phyloP scores from a whole-genome alignment of 2,797 vertebrate species.

The Prionace glauca region DNA sequence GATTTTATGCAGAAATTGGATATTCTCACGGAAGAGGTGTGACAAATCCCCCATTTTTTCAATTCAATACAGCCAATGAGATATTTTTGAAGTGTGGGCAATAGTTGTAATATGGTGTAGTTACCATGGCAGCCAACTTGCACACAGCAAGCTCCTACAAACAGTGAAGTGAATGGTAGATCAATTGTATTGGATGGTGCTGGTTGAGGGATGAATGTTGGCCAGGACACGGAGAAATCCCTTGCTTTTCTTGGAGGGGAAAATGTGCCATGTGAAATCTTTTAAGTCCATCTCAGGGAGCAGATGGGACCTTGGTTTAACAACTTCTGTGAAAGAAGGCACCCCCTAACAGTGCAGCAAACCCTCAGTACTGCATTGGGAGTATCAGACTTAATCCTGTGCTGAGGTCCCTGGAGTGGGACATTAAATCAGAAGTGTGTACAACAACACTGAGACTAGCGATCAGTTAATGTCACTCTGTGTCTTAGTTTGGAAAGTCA shows the following conservation, averaged over 20 bases:
- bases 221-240: background rate
- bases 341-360: background rate
- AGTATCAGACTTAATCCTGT: background rate
- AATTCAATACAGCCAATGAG: background rate
- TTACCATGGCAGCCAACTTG: background rate
- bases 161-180: background rate
- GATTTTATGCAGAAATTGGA: background rate
- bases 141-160: background rate
- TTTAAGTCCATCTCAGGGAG: background rate
- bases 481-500: background rate
- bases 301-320: background rate
- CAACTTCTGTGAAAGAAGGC: background rate
- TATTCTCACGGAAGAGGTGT: background rate
- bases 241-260: background rate
- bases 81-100: background rate
- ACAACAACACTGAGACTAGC: background rate
- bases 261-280: background rate
- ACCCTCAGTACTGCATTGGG: background rate
- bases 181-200: background rate
- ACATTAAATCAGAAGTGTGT: background rate
- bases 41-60: background rate
- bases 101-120: background rate
- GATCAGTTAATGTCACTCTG: background rate
- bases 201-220: background rate
- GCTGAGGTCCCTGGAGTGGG: background rate